Evolutionary conservation across 1,140 invertebrate species (phyloP), one percentile per base, ranked within the genome.

Genomic region (Bombus waltoni): DNA sequence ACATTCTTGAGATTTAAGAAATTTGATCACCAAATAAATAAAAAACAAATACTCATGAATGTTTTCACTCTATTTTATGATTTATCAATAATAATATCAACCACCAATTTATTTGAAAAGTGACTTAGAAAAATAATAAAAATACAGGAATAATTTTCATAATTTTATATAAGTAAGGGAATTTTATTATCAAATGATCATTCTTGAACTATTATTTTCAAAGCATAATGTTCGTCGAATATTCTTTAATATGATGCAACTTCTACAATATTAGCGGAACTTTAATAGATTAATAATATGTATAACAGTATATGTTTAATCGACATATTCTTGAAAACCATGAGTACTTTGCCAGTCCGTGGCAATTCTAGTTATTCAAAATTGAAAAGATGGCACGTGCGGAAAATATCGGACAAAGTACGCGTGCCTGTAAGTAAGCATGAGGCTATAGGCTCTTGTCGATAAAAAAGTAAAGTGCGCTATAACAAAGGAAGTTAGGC

Each of bases 381-480:
- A 65, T 47, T 79, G 6, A 72, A 28, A 42, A 59, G 70, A 53
- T 81, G 81, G 75, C 81, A 91, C 81, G 72, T 85, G 35, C 53
- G 44, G 81, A 75, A 68, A 15, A 77, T 73, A 57, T 82, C 85
- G 78, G 88, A 88, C 88, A 77, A 92, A 87, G 73, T 92, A 92
- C 92, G 91, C 86, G 85, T 86, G 92, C 87, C 93, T 94, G 93
- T 93, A 93, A 94, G 93, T 93, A 93, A 94, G 94, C 94, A 94
- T 94, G 94, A 91, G 90, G 91, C 86, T 93, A 93, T 93, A 94
- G 93, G 92, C 93, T 91, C 78, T 92, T 92, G 74, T 87, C 75
- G 75, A 91, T 85, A 90, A 89, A 32, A 47, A 91, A 92, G 89
- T 91, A 90, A 92, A 92, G 73, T 91, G 91, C 92, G 89, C 90